Evolutionary conservation across 2,113 vertebrate genomes (phyloP).

Genomic region (Lophochroa leadbeateri): DNA sequence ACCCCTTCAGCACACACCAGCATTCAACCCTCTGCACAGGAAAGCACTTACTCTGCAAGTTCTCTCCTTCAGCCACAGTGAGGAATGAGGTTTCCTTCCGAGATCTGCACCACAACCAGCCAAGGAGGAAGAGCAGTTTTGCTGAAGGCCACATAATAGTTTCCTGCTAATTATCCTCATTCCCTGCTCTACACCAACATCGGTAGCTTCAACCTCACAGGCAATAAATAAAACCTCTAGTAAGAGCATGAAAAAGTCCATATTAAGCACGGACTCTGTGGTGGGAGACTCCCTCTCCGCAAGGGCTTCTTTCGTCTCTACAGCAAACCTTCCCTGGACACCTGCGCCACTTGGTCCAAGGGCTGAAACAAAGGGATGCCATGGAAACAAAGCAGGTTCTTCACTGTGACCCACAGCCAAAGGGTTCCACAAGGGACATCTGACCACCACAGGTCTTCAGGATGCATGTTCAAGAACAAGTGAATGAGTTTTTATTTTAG

Average conservation of each 20-base stretch:
- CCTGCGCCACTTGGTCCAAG: neutral
- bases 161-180: neutral
- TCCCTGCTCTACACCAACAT: neutral
- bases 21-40: accelerated
- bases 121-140: neutral
- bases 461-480: neutral
- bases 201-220: neutral
- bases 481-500: accelerated
- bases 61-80: neutral
- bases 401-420: neutral
- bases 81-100: neutral
- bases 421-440: neutral
- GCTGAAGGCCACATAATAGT: neutral
- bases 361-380: neutral
- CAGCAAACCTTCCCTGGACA: neutral
- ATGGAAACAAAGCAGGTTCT: neutral
- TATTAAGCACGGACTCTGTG: neutral
- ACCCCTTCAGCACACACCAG: neutral
- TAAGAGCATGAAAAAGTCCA: neutral
- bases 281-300: neutral
- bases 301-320: neutral
- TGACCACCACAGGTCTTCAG: neutral
- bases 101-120: neutral
- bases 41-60: neutral
- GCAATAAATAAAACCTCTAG: neutral